Conservation (phyloP, 2,888 invertebrate species). For the Scaptomyza parva region DNA sequence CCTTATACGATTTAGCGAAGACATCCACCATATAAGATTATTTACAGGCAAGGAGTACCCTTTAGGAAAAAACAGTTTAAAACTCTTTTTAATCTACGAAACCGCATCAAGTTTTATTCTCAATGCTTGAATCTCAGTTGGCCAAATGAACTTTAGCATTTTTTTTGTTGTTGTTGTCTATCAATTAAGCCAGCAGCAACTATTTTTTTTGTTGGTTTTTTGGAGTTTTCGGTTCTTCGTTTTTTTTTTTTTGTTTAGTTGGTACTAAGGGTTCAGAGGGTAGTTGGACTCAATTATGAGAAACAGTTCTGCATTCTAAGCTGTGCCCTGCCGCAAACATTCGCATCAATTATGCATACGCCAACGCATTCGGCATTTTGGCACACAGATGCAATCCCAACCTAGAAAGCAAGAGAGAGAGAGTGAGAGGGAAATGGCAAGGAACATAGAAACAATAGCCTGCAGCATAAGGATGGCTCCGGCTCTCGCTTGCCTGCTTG, state of each 20-base stretch:
- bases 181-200: constrained; percentile 28
- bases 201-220: constrained; percentile 43
- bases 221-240: not conserved
- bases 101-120: constrained; percentile 50
- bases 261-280: constrained; percentile 7
- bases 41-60: no score
- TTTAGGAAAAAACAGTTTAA: no score
- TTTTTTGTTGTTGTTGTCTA: constrained; percentile 37
- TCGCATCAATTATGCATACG: constrained; percentile 82
- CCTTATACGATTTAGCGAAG: not conserved
- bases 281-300: constrained; percentile 74
- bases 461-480: constrained; percentile 48
- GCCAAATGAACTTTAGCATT: constrained; percentile 46
- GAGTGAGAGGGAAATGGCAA: not conserved
- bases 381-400: constrained; percentile 32
- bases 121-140: constrained; percentile 41
- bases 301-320: constrained; percentile 64
- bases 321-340: constrained; percentile 70
- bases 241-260: constrained; percentile 10
- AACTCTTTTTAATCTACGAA: not conserved
- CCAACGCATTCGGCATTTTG: constrained; percentile 63
- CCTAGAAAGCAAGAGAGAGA: not conserved
- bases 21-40: not conserved
- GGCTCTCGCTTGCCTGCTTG: constrained; percentile 34
- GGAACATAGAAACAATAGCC: constrained; percentile 47